Evolutionary conservation across 2,113 vertebrate species (phyloP).

Genomic region (Colaptes auratus): DNA sequence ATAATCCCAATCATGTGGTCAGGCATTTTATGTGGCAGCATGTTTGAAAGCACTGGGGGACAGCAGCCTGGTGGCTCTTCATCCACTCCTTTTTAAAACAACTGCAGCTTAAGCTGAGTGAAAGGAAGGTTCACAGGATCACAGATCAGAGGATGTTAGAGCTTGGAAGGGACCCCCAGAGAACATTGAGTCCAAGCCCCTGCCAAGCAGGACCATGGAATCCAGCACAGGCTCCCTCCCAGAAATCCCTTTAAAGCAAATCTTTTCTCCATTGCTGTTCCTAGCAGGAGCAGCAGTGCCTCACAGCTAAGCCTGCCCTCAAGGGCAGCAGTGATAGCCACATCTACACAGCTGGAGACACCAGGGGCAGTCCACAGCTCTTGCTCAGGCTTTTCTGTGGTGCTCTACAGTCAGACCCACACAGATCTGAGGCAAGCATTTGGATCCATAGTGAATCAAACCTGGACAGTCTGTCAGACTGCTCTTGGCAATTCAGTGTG

Average conservation of each 20-base stretch:
- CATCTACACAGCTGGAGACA: neutral
- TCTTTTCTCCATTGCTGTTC: neutral
- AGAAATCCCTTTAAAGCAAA: neutral
- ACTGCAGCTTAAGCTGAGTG: neutral
- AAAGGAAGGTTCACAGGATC: neutral
- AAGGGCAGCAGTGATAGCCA: neutral
- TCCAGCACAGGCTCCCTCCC: neutral
- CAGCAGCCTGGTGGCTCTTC: constrained; percentile 18
- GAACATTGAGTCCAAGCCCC: too few species aligned
- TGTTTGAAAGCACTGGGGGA: constrained; percentile 46
- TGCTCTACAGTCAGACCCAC: neutral
- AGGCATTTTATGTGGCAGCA: constrained; percentile 28
- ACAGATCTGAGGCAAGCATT: neutral
- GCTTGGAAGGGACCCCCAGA: too few species aligned
- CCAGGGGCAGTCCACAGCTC: neutral
- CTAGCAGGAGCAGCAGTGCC: neutral
- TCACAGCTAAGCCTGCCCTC: neutral
- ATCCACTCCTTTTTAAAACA: constrained; percentile 10
- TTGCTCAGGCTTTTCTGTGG: neutral
- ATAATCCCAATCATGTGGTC: constrained; percentile 57
- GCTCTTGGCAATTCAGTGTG: neutral
- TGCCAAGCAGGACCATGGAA: too few species aligned
- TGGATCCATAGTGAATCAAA: neutral
- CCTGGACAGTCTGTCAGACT: neutral
- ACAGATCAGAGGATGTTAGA: too few species aligned